Evolutionary conservation across 2,113 vertebrate genomes (phyloP).

Genomic region (Nymphicus hollandicus): DNA sequence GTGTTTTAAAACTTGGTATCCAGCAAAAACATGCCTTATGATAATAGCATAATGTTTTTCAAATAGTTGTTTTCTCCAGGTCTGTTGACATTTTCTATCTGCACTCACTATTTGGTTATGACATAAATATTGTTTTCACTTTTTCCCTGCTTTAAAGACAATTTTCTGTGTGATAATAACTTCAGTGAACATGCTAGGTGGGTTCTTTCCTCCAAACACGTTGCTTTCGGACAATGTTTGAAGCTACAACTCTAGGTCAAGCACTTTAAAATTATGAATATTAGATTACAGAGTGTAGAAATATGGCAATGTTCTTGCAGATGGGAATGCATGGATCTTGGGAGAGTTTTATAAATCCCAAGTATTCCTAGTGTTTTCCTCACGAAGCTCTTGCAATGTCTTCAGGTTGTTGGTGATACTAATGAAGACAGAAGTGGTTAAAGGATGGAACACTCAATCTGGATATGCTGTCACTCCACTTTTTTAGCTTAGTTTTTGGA

Average conservation of each 20-base stretch:
- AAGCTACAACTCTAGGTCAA: background rate
- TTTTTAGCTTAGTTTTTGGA: background rate
- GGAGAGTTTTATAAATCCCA: background rate
- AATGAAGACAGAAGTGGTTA: background rate
- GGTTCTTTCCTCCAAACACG: rapidly evolving
- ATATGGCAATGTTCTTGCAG: background rate
- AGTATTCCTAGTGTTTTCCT: background rate
- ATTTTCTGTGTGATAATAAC: background rate
- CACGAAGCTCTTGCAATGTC: background rate
- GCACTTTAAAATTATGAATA: background rate
- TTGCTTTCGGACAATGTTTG: background rate
- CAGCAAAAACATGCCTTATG: background rate
- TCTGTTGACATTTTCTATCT: background rate
- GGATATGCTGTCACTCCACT: background rate
- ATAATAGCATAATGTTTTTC: background rate
- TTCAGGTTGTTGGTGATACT: background rate
- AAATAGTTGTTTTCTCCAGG: background rate
- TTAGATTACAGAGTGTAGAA: background rate
- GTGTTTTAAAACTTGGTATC: background rate
- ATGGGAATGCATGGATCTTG: background rate
- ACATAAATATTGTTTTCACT: background rate
- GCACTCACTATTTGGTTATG: background rate
- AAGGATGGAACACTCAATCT: background rate
- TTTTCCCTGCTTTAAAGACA: background rate
- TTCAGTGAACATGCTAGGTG: background rate